Conservation (phyloP, 2,797 vertebrate genomes). For the Salarias fasciatus region DNA sequence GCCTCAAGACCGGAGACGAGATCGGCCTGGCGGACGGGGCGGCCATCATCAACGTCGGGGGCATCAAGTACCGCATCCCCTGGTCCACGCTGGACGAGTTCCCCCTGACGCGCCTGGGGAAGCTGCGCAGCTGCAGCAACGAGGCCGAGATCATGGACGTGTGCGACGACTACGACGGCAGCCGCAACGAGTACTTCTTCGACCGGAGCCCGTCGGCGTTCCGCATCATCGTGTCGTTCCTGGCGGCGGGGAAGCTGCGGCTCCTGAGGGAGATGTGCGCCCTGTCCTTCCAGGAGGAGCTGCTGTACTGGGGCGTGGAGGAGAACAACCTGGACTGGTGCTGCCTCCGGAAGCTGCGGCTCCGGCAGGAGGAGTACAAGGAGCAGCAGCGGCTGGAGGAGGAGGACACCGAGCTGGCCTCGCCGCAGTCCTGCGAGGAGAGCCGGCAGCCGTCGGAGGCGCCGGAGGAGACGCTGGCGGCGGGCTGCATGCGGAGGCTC, state of each 20-base stretch:
- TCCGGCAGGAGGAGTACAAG: constrained; percentile 90
- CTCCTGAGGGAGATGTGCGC: constrained; percentile 94
- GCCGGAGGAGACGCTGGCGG: constrained; percentile 68
- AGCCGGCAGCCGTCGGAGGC: constrained; percentile 45
- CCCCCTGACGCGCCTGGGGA: constrained; percentile 92
- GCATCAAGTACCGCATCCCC: constrained; percentile 92
- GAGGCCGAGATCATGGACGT: constrained; percentile 93
- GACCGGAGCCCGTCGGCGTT: constrained; percentile 95
- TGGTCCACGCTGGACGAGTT: constrained; percentile 95
- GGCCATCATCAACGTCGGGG: constrained; percentile 95
- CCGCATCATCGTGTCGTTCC: constrained; percentile 93
- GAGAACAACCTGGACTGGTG: constrained; percentile 94
- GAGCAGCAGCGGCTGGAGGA: constrained; percentile 87
- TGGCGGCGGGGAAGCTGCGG: constrained; percentile 92
- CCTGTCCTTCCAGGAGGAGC: constrained; percentile 95
- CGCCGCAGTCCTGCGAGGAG: constrained; percentile 78
- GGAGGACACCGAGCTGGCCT: constrained; percentile 73
- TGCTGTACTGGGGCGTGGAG: constrained; percentile 97
- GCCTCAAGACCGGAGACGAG: constrained; percentile 71
- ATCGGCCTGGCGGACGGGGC: constrained; percentile 65
- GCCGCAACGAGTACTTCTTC: constrained; percentile 95
- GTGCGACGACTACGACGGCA: constrained; percentile 94
- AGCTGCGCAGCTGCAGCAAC: constrained; percentile 89
- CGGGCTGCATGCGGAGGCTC: constrained; percentile 86
- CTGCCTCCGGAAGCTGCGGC: constrained; percentile 91